These are phyloP conservation scores for Cettia cetti DNA, from an alignment of 2,113 vertebrate genomes.

Conservation along the genomic window DNA sequence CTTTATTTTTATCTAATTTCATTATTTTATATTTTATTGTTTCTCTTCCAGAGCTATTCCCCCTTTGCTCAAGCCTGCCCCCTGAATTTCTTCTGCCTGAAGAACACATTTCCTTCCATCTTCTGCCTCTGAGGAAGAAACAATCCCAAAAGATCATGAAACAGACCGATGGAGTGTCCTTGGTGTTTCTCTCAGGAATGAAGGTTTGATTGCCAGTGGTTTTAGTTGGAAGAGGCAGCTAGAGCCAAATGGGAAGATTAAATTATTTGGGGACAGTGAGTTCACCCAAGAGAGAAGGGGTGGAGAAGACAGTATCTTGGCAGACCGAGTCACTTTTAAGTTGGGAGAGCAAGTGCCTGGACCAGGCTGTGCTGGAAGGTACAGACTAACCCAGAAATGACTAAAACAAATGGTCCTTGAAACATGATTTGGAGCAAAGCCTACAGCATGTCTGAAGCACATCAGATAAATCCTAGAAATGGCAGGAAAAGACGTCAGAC, in stretches of 20 bases:
- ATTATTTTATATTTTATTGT: neutral
- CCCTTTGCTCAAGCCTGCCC: neutral
- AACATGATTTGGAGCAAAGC: conserved; percentile 37
- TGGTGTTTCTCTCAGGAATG: conserved; percentile 42
- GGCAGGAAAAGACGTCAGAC: neutral
- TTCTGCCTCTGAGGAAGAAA: neutral
- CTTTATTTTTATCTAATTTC: neutral
- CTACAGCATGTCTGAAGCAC: neutral
- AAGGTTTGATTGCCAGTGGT: conserved; percentile 6
- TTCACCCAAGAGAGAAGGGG: conserved; percentile 36
- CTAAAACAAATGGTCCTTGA: conserved; percentile 48
- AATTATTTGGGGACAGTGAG: conserved; percentile 18
- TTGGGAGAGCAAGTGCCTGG: conserved; percentile 16
- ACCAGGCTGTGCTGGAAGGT: neutral
- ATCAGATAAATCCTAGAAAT: conserved; percentile 47
- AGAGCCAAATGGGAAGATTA: conserved; percentile 22
- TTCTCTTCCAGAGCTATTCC: neutral
- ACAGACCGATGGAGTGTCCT: neutral
- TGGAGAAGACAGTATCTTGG: conserved; percentile 30
- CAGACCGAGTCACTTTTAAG: neutral
- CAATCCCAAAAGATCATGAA: neutral
- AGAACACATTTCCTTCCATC: neutral
- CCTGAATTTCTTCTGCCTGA: neutral
- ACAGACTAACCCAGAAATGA: neutral
- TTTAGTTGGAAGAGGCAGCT: conserved; percentile 24